Percentiles rank a stretch among this genome's conserved stretches.
Evolutionary conservation across 2,888 invertebrate species (phyloP).

Genomic region (Monopis laevigella): DNA sequence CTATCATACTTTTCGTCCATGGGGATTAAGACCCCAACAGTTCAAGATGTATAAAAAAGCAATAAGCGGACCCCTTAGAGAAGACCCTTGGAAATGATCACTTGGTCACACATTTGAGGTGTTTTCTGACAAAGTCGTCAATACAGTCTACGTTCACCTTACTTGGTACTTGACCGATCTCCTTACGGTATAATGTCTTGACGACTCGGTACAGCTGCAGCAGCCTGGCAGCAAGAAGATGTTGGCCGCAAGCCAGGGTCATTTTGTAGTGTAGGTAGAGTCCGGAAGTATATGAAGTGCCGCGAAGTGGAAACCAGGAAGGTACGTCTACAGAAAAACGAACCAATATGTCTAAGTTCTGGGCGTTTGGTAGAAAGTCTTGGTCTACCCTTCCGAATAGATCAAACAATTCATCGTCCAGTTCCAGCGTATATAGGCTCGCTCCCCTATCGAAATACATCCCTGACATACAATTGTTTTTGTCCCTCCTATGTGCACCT

Average conservation of each 20-base stretch:
- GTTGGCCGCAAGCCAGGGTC: too few species aligned
- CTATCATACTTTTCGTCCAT: too few species aligned
- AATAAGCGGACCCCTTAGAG: neutral
- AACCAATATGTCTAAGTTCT: constrained; percentile 2
- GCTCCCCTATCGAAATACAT: constrained; percentile 6
- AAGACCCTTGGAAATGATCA: neutral
- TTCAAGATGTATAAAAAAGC: too few species aligned
- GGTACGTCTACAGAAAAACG: neutral
- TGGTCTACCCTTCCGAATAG: neutral
- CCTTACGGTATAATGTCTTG: too few species aligned
- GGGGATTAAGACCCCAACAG: too few species aligned
- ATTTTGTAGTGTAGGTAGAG: too few species aligned
- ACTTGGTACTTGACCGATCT: too few species aligned
- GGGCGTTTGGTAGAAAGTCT: neutral
- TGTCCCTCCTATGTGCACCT: too few species aligned
- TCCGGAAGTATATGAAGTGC: too few species aligned
- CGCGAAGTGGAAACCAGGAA: neutral
- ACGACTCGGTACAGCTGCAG: too few species aligned
- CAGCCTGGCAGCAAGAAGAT: too few species aligned
- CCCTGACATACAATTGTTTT: constrained; percentile 2
- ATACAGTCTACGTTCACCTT: too few species aligned
- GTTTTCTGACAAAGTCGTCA: neutral
- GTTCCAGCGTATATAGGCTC: constrained; percentile 7
- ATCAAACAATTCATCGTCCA: constrained; percentile 1
- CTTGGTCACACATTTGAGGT: neutral